Conservation (phyloP, 2,888 invertebrate species). For the Volucella zonaria region DNA sequence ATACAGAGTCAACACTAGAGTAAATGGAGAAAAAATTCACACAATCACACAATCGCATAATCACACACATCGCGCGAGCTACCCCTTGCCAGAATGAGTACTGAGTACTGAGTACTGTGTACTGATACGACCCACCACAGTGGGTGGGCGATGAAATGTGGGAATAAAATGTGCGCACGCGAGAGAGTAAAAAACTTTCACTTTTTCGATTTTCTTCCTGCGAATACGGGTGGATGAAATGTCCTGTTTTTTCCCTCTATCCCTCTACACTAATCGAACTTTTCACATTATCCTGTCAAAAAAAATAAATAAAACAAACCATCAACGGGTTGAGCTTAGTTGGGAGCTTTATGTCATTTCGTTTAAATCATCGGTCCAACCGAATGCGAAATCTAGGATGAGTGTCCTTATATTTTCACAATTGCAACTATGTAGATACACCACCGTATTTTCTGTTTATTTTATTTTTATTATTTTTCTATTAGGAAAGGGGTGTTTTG, state of each 20-base stretch:
- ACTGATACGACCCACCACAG: conserved; percentile 54
- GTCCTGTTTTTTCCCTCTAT: conserved; percentile 26
- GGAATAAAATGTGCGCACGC: conserved; percentile 59
- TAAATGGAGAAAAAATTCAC: conserved; percentile 65
- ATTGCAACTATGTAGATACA: conserved; percentile 1
- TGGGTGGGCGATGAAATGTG: conserved; percentile 10
- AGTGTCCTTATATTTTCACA: conserved; percentile 30
- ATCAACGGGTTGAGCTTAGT: conserved; percentile 5
- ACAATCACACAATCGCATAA: conserved; percentile 62
- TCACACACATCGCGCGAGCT: conserved; percentile 65
- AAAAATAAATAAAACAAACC: conserved; percentile 45
- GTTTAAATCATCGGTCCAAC: conserved; percentile 26
- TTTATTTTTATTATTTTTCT: conserved; percentile 1
- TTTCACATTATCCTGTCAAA: conserved; percentile 60
- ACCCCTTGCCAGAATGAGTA: conserved; percentile 51
- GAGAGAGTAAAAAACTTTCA: conserved; percentile 71
- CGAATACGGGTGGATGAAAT: background rate
- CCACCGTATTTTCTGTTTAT: too few species aligned
- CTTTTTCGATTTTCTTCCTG: conserved; percentile 68
- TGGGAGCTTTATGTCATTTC: conserved; percentile 36
- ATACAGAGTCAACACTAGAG: conserved; percentile 30
- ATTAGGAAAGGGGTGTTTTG: conserved; percentile 36
- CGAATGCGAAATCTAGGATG: conserved; percentile 30
- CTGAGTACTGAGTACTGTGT: too few species aligned
- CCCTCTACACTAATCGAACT: conserved; percentile 51